Percentiles rank a stretch among this genome's conserved stretches.
Conservation (phyloP, 2,888 invertebrate genomes). For the Criorhina ranunculi region DNA sequence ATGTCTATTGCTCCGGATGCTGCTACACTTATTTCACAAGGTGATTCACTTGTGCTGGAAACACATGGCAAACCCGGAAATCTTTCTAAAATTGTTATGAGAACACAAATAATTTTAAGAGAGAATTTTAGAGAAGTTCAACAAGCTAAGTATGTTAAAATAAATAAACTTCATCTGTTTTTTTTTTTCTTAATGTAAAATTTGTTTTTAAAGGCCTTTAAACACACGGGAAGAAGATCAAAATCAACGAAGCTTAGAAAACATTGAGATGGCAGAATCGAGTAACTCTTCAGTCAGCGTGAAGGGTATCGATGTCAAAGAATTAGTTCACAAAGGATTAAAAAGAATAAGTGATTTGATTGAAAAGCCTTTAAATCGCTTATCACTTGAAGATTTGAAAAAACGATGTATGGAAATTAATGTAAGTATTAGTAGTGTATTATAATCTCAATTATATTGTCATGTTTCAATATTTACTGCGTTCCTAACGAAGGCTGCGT, state of each 20-base stretch:
- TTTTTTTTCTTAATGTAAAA: neutral
- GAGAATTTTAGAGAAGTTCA: constrained; percentile 84
- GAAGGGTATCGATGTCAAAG: constrained; percentile 81
- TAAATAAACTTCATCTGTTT: neutral
- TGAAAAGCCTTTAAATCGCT: constrained; percentile 82
- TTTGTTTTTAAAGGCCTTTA: constrained; percentile 28
- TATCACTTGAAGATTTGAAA: constrained; percentile 81
- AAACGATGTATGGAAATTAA: constrained; percentile 83
- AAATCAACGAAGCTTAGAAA: constrained; percentile 10
- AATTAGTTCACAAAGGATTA: constrained; percentile 82
- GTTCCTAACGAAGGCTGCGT: no score
- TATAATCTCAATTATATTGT: neutral
- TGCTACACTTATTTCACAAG: constrained; percentile 90
- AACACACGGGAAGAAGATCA: constrained; percentile 21
- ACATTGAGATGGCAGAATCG: neutral
- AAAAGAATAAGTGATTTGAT: constrained; percentile 83
- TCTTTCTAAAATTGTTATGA: constrained; percentile 83
- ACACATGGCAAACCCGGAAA: constrained; percentile 86
- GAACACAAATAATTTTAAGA: constrained; percentile 83
- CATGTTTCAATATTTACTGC: no score
- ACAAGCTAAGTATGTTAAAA: constrained; percentile 81
- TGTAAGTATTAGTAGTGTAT: constrained; percentile 80
- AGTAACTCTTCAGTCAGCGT: constrained; percentile 72
- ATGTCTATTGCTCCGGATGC: constrained; percentile 89
- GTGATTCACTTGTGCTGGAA: constrained; percentile 90